Conservation (phyloP, 2,888 invertebrate species). For the Exocentrus adspersus region DNA sequence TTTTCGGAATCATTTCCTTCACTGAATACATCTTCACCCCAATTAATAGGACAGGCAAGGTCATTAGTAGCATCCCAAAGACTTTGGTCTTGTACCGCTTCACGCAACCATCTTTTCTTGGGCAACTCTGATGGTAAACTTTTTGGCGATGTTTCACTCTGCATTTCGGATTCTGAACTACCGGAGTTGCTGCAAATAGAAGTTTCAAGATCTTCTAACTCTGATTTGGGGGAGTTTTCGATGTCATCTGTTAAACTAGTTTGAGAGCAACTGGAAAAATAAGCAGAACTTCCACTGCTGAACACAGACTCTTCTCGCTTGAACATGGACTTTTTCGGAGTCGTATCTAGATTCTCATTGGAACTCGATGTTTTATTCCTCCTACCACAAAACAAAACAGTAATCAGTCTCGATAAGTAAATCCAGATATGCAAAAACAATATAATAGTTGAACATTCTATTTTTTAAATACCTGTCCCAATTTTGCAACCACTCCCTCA, state of each 20-base stretch:
- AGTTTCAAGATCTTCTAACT: conserved; percentile 49
- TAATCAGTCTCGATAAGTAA: too few relatives aligned
- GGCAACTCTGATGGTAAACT: conserved; percentile 58
- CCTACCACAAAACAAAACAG: conserved; percentile 25
- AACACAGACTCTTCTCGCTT: conserved; percentile 47
- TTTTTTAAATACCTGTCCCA: conserved; percentile 51
- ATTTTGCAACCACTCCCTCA: conserved; percentile 64
- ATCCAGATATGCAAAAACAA: too few relatives aligned
- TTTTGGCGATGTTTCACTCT: conserved; percentile 36
- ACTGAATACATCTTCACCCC: conserved; percentile 58
- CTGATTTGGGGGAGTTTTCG: conserved; percentile 51
- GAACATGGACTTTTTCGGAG: conserved; percentile 52
- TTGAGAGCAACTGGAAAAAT: conserved; percentile 49
- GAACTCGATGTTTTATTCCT: conserved; percentile 44
- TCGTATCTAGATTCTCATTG: conserved; percentile 49
- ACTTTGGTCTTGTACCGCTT: conserved; percentile 62
- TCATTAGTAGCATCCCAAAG: conserved; percentile 61
- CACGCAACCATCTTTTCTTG: conserved; percentile 71
- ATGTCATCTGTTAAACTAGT: conserved; percentile 43
- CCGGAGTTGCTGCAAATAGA: conserved; percentile 47
- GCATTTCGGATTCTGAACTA: conserved; percentile 44
- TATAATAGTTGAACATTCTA: too few relatives aligned
- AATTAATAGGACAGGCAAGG: conserved; percentile 66
- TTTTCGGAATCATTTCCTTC: conserved; percentile 22
- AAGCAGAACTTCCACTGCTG: conserved; percentile 47